Base-by-base conservation (phyloP, 1,140 invertebrate genomes). In the Sitodiplosis mosellana region DNA sequence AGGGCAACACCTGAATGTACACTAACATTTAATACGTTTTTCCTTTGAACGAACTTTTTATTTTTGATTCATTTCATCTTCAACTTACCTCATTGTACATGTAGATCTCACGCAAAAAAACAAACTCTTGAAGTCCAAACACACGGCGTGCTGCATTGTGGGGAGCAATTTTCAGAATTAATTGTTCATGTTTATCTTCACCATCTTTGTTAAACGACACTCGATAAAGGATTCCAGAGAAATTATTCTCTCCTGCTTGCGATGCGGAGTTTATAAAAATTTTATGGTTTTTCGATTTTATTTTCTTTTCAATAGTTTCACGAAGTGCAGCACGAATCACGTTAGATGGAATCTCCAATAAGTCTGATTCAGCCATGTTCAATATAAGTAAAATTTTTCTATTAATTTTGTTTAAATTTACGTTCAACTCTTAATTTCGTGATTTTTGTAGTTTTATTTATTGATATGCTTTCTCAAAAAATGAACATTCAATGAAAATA, bases 11-110 rank as follows among this genome's bases (percentile, higher is more conserved):
- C 37, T 40, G 17, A 6, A 14, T 40, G 14, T n/a, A 14, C 27
- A 40, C 37, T 14, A 40, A 40, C 17, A 18, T 18, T 3, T 40
- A 6, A 40, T n/a, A n/a, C n/a, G n/a, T n/a, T n/a, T n/a, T n/a
- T n/a, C n/a, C n/a, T n/a, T n/a, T n/a, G n/a, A n/a, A n/a, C n/a
- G n/a, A n/a, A n/a, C n/a, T n/a, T n/a, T n/a, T n/a, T n/a, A n/a
- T n/a, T n/a, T n/a, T n/a, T n/a, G n/a, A n/a, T n/a, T n/a, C n/a
- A n/a, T n/a, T n/a, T n/a, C n/a, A n/a, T n/a, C n/a, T n/a, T n/a
- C n/a, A n/a, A n/a, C 37, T 21, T 33, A 60, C 48, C 6, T 17
- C 49, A 8, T 45, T 47, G 46, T 63, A 63, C n/a, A 56, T 51
- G 10, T 17, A 50, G 10, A 60, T 53, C 56, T 63, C 59, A 46